Base-by-base conservation (phyloP, 2,888 invertebrate genomes). In the Drosophila imparisetae region DNA sequence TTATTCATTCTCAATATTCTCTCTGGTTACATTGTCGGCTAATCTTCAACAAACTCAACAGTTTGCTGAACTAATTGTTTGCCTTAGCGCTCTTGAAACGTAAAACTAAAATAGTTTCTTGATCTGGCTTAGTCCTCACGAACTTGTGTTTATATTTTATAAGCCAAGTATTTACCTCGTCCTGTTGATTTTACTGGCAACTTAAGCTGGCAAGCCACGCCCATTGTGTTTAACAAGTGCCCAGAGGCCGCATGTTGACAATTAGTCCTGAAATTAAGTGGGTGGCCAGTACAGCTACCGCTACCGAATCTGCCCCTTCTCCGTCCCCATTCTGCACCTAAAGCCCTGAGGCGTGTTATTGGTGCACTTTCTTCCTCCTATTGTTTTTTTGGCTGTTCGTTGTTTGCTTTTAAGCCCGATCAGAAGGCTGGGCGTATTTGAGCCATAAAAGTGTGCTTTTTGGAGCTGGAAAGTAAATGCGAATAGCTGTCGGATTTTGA, bases 181-280 rank as follows among this genome's bases (percentile, higher is more conserved):
- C n/a, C 50, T 40, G 36, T 18, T 29, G n/a, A 8, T 15, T 29
- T 77, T 73, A 67, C 59, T 78, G 64, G 69, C 55, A 48, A 42
- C 78, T 55, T 59, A 59, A 66, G 64, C 69, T 69, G 18, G 3
- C 45, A 54, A 38, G 66, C 32, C 66, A 73, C 64, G 63, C 78
- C 78, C 77, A 52, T 45, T 78, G 62, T 59, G 66, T 58, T 58
- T 38, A 27, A 58, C 54, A 62, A 62, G 67, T 52, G 40, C 29
- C 57, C 11, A 48, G 45, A 49, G 54, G 68, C 66, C 57, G 58
- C 79, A 67, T 84, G 86, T 80, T 85, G 80, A 83, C 88, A 84
- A 84, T 84, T 84, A 87, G 83, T 84, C 80, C 75, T 76, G 53
- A 83, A 80, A 82, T 85, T 67, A 72, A 78, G 63, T 67, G 87